These are phyloP conservation scores for Drosophila acutilabella DNA, from an alignment of 2,888 invertebrate species.

Conservation along the genomic window DNA sequence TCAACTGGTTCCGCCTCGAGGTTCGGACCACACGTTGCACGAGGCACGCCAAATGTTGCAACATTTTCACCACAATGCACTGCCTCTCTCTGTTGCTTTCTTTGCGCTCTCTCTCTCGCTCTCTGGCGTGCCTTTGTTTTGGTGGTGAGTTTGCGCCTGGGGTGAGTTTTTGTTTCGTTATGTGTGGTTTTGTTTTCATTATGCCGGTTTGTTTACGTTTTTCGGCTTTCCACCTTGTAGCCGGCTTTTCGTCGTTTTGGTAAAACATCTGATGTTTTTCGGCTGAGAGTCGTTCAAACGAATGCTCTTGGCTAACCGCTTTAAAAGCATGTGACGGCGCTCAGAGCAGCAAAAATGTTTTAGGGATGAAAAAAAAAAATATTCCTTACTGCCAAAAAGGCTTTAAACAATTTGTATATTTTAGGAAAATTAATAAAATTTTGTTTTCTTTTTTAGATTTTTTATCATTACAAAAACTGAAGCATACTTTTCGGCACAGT, in stretches of 20 bases:
- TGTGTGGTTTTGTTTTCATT: constrained; percentile 56
- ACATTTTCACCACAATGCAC: constrained; percentile 50
- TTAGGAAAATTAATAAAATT: too few relatives aligned
- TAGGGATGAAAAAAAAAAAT: background rate
- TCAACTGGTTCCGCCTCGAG: constrained; percentile 84
- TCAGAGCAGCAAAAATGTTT: background rate
- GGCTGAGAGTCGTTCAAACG: constrained; percentile 13
- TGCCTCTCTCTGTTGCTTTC: constrained; percentile 34
- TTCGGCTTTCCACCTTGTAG: constrained; percentile 61
- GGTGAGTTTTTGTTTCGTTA: constrained; percentile 30
- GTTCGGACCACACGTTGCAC: constrained; percentile 66
- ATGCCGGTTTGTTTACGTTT: constrained; percentile 84
- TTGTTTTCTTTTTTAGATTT: too few relatives aligned
- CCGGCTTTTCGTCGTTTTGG: constrained; percentile 58
- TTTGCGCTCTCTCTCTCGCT: constrained; percentile 1
- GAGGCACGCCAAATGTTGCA: constrained; percentile 33
- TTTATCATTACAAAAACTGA: too few relatives aligned
- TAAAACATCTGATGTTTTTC: constrained; percentile 26
- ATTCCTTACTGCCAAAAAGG: background rate
- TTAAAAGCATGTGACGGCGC: constrained; percentile 4
- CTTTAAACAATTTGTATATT: too few relatives aligned
- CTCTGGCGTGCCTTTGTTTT: constrained; percentile 25
- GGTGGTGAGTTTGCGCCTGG: constrained; percentile 71
- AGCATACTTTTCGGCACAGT: too few relatives aligned
- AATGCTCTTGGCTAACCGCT: constrained; percentile 1